Base-by-base conservation (phyloP, 1,140 invertebrate genomes). In the Dendroctonus ponderosae region DNA sequence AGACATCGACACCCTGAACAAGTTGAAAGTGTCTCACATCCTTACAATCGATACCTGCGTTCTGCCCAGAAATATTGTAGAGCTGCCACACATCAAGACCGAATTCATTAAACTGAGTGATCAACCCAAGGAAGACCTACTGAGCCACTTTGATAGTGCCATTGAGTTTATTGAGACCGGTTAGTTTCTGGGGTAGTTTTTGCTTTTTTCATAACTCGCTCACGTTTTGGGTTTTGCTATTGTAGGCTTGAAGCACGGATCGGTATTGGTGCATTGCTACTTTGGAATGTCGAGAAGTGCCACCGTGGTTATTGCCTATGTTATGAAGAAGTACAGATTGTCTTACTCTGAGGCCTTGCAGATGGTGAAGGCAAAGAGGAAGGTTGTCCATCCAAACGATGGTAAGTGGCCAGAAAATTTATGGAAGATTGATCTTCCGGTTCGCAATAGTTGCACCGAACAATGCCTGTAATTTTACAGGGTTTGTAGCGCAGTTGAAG, bases 241-340 rank as follows among this genome's bases (percentile, higher is more conserved):
- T 61, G 15, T 50, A 67, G 66, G 58, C 7, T 49, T 73, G 48
- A 74, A 80, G 51, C 80, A 82, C 40, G 86, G 87, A 12, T 85
- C 79, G 67, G 82, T 93, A 5, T 79, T 93, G 8, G 89, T 93
- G 0, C 92, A 94, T 73, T 94, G 92, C 79, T 91, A 92, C 73
- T 92, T 88, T 75, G 92, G 92, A 14, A 87, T 94, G n/a, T 94
- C 92, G 3, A 81, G 93, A 62, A 94, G 91, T 72, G 89, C 91
- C 0, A 88, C 91, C 0, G 81, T 93, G 4, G 87, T 94, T 0
- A 89, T 93, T 67, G 91, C 89, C 7, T 94, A 89, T 75, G 78
- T 92, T 6, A 94, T 96, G 92, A 88, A 91, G 73, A 92, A 92
- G 70, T 85, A 90, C 74, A 76, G 85, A 5, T 80, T 92, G 60